Evolutionary conservation across 1,140 invertebrate species (phyloP).

Genomic region (Brachystomella parvula): DNA sequence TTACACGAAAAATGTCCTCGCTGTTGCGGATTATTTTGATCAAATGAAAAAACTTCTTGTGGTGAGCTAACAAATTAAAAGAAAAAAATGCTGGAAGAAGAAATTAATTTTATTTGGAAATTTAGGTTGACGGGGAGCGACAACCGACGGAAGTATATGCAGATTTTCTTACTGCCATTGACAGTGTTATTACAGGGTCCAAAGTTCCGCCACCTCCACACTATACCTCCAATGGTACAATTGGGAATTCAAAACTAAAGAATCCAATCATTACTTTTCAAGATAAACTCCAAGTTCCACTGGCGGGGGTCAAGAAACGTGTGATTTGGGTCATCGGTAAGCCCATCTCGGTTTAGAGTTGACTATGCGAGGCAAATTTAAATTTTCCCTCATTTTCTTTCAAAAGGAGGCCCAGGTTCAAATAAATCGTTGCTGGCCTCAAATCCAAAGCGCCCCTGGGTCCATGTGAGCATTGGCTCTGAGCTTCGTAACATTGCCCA

Average conservation of each 20-base stretch:
- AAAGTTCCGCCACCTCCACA: not conserved
- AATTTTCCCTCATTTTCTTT: not conserved
- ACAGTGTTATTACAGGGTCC: conserved; percentile 51
- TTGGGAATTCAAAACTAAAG: not conserved
- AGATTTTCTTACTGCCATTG: conserved; percentile 60
- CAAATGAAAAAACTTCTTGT: conserved; percentile 71
- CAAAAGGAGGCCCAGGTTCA: conserved; percentile 29
- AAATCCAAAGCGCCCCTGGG: conserved; percentile 3
- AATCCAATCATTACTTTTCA: not conserved
- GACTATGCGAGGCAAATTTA: not conserved
- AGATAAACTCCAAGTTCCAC: not conserved
- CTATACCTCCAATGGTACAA: not conserved
- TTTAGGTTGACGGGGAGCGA: conserved; percentile 69
- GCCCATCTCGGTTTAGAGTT: not conserved
- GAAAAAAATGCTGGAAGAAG: conserved; percentile 3
- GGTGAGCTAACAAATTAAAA: conserved; percentile 50
- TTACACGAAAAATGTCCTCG: conserved; percentile 80
- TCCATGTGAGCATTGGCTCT: conserved; percentile 5
- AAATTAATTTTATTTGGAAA: conserved; percentile 2
- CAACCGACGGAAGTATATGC: conserved; percentile 71
- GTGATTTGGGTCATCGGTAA: conserved; percentile 4
- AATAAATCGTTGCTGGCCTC: conserved; percentile 25
- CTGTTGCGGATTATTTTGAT: conserved; percentile 80
- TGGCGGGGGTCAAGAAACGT: not conserved
- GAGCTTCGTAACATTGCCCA: conserved; percentile 9